phyloP scores from a whole-genome alignment of 1,140 invertebrate genomes.

The Penaeus japonicus region DNA sequence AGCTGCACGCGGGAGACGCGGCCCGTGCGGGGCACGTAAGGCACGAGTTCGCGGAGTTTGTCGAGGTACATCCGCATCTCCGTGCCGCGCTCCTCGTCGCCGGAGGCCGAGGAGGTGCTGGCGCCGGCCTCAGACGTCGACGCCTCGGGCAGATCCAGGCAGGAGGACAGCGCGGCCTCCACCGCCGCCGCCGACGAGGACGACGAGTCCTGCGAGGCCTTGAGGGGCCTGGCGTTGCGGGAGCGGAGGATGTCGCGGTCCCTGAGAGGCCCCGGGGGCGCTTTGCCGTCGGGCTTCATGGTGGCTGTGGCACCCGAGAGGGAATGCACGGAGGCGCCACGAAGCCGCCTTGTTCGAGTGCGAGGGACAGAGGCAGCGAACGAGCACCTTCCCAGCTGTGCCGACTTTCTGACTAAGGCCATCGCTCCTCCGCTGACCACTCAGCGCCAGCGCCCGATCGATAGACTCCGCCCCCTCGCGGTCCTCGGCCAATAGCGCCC shows the following conservation, averaged over 20 bases:
- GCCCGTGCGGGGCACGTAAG: constrained; percentile 26
- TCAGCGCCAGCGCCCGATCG: constrained; percentile 36
- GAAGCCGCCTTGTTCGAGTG: background rate
- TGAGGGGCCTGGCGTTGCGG: constrained; percentile 13
- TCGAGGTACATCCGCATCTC: constrained; percentile 54
- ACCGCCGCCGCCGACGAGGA: background rate
- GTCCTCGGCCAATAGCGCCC: background rate
- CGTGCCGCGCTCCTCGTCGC: constrained; percentile 6
- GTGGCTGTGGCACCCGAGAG: background rate
- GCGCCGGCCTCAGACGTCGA: background rate
- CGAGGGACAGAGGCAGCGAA: background rate
- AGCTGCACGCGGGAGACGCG: constrained; percentile 36
- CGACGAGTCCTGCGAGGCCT: background rate
- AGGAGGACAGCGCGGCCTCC: too few relatives aligned
- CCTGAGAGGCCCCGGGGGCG: background rate
- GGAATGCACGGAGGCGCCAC: background rate
- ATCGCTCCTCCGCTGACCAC: constrained; percentile 14
- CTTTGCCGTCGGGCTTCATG: constrained; percentile 41
- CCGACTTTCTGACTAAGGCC: constrained; percentile 38
- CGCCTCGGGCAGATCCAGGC: too few relatives aligned
- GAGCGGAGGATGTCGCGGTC: constrained; percentile 42
- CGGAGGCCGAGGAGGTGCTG: background rate
- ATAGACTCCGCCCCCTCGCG: constrained; percentile 28
- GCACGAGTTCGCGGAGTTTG: constrained; percentile 49
- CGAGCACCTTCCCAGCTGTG: constrained; percentile 14